These are phyloP conservation scores for Urophycis tenuis DNA, from an alignment of 2,797 vertebrate species.

Conservation along the genomic window DNA sequence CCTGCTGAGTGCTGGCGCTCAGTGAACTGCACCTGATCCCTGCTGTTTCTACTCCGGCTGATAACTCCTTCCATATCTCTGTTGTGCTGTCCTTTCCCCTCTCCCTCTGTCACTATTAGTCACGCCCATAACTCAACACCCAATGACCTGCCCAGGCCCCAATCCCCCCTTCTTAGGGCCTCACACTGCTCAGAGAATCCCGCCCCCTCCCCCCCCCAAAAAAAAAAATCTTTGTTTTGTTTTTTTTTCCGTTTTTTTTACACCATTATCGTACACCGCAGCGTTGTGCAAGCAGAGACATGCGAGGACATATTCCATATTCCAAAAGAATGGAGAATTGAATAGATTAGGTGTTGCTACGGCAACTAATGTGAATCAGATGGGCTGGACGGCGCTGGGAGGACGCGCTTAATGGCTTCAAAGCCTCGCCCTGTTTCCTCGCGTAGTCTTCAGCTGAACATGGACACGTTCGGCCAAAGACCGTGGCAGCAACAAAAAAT, in stretches of 20 bases:
- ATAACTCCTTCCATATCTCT: background rate
- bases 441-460: constrained; percentile 19
- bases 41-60: constrained; percentile 44
- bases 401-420: constrained; percentile 23
- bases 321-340: no score
- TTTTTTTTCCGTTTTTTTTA: background rate
- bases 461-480: constrained; percentile 39
- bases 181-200: background rate
- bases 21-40: constrained; percentile 33
- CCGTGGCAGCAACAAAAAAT: constrained; percentile 39
- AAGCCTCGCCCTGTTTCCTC: constrained; percentile 31
- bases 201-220: no score
- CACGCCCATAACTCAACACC: background rate
- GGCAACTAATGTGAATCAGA: constrained; percentile 41
- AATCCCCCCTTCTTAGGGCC: background rate
- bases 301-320: constrained; percentile 29
- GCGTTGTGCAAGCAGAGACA: constrained; percentile 25
- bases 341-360: constrained; percentile 24
- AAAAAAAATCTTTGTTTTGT: background rate
- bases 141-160: background rate
- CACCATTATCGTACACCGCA: background rate
- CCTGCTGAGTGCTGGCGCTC: constrained; percentile 4
- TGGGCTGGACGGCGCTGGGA: constrained; percentile 30
- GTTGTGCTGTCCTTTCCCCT: constrained; percentile 6
- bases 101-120: background rate